Conservation (phyloP, 2,797 vertebrate genomes). For the Falco cherrug region DNA sequence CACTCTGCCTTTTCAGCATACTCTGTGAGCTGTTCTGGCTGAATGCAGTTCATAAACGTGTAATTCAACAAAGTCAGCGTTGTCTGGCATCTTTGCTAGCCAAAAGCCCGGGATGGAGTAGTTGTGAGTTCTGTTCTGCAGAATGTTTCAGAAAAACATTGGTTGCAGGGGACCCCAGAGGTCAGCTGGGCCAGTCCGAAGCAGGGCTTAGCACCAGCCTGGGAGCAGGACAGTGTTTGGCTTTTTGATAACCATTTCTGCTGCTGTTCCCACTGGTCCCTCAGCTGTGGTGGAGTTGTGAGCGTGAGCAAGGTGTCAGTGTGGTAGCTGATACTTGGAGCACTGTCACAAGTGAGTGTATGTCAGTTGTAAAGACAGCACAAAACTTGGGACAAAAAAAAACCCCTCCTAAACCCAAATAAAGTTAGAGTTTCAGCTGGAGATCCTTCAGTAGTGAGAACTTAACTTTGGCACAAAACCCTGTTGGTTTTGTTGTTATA, state of each 20-base stretch:
- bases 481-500: neutral
- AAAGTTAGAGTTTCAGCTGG: neutral
- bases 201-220: neutral
- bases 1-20: neutral
- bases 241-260: neutral
- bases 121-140: fast-evolving
- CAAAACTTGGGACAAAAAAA: neutral
- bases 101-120: neutral
- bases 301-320: neutral
- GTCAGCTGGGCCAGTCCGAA: fast-evolving
- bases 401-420: neutral
- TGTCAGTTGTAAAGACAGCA: neutral
- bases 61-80: neutral
- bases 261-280: neutral
- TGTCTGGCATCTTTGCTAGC: neutral
- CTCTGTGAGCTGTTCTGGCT: neutral
- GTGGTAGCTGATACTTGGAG: neutral
- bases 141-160: neutral
- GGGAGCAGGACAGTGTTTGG: neutral
- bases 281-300: neutral
- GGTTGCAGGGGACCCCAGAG: neutral
- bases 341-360: neutral
- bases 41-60: neutral
- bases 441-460: neutral
- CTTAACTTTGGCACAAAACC: neutral